A percentile compares a stretch with the other conserved stretches of the same genome.
Conservation (phyloP, 2,888 invertebrate genomes). For the Camponotus fellah region DNA sequence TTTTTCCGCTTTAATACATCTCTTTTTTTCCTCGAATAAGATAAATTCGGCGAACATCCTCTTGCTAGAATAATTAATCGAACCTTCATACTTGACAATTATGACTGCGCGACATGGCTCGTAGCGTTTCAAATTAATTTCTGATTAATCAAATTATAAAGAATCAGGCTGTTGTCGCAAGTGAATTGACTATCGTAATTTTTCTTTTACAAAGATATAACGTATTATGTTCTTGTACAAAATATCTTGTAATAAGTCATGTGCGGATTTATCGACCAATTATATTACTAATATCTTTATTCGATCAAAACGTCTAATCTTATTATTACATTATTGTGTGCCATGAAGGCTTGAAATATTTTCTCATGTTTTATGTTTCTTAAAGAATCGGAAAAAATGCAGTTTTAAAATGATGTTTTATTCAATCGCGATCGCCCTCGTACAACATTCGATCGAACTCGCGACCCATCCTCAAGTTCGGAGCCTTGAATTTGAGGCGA, state of each 20-base stretch:
- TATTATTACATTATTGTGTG: not conserved
- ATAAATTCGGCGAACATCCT: conserved; percentile 3
- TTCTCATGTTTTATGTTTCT: not conserved
- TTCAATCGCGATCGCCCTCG: not conserved
- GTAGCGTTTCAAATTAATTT: not conserved
- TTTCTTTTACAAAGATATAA: not conserved
- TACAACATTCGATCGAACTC: conserved; percentile 26
- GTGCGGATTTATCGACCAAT: no score
- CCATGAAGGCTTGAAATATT: not conserved
- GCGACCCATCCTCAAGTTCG: conserved; percentile 46
- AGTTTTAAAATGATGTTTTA: not conserved
- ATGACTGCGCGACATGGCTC: not conserved
- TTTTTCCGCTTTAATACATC: conserved; percentile 34
- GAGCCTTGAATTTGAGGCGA: conserved; percentile 68
- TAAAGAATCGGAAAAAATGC: not conserved
- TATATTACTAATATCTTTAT: conserved; percentile 8
- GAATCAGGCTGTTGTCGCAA: not conserved
- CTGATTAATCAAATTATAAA: not conserved
- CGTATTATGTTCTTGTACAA: no score
- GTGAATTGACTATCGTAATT: not conserved
- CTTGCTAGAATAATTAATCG: conserved; percentile 48
- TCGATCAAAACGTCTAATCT: not conserved
- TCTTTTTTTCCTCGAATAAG: conserved; percentile 36
- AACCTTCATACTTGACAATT: not conserved
- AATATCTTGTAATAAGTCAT: no score